These are phyloP conservation scores for Pyrrhura leucotis DNA, from an alignment of 2,797 vertebrate species.

Conservation along the genomic window DNA sequence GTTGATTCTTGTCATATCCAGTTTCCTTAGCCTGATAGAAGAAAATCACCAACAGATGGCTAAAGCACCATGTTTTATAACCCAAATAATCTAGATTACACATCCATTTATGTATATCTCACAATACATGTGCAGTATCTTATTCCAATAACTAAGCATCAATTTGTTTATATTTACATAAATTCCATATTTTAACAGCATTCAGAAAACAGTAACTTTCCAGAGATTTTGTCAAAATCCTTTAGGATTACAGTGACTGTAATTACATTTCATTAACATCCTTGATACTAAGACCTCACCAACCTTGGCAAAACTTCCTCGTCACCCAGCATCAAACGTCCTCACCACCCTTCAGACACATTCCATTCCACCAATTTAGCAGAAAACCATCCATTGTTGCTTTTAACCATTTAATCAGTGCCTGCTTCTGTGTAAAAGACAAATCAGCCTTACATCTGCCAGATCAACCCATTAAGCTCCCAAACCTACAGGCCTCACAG, in stretches of 20 bases:
- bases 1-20: not conserved
- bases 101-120: slow-evolving; percentile 22
- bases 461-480: not conserved
- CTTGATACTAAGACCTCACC: not conserved
- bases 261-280: not conserved
- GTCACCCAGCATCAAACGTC: not conserved
- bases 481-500: not conserved
- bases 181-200: slow-evolving; percentile 19
- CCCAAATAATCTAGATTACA: slow-evolving; percentile 17
- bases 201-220: not conserved
- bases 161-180: slow-evolving; percentile 35
- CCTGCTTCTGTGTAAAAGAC: not conserved
- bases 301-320: not conserved
- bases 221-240: not conserved
- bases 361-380: not conserved
- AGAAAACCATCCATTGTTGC: not conserved
- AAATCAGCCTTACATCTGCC: not conserved
- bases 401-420: not conserved
- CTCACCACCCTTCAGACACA: slow-evolving; percentile 8
- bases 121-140: slow-evolving; percentile 11
- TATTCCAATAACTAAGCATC: slow-evolving; percentile 25
- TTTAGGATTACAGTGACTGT: not conserved
- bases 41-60: not conserved
- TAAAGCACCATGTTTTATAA: slow-evolving; percentile 16
- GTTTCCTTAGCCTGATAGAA: not conserved